A percentile compares a stretch with the other conserved stretches of the same genome.
Conservation (phyloP, 2,888 invertebrate genomes). For the Spodoptera picta region DNA sequence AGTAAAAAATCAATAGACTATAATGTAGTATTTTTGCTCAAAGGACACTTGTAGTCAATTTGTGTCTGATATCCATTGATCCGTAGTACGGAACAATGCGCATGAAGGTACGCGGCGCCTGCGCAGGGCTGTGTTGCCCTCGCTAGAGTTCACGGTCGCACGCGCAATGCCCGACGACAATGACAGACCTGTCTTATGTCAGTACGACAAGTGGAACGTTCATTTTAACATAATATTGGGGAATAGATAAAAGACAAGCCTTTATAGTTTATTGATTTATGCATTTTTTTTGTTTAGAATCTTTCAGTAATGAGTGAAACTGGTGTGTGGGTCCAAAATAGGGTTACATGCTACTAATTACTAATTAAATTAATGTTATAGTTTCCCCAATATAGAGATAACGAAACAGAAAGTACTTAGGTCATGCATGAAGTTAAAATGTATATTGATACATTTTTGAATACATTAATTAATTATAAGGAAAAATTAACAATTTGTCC, state of each 20-base stretch:
- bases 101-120: constrained; percentile 29
- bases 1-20: too few species aligned
- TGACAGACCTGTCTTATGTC: constrained; percentile 36
- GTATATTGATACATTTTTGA: too few species aligned
- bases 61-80: constrained; percentile 32
- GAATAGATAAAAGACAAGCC: background rate
- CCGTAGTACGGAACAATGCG: constrained; percentile 35
- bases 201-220: constrained; percentile 43
- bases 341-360: too few species aligned
- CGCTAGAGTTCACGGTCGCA: constrained; percentile 66
- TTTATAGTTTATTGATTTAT: too few species aligned
- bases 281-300: too few species aligned
- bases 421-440: too few species aligned
- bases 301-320: too few species aligned
- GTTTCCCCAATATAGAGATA: too few species aligned
- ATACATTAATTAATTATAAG: constrained; percentile 1
- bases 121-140: constrained; percentile 56
- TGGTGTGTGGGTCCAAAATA: too few species aligned
- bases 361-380: too few species aligned
- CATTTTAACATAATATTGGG: constrained; percentile 7
- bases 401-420: too few species aligned
- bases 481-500: constrained; percentile 13
- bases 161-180: constrained; percentile 50
- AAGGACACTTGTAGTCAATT: constrained; percentile 31
- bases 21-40: background rate